These are phyloP conservation scores for Sander lucioperca DNA, from an alignment of 2,113 vertebrate genomes.

Conservation along the genomic window DNA sequence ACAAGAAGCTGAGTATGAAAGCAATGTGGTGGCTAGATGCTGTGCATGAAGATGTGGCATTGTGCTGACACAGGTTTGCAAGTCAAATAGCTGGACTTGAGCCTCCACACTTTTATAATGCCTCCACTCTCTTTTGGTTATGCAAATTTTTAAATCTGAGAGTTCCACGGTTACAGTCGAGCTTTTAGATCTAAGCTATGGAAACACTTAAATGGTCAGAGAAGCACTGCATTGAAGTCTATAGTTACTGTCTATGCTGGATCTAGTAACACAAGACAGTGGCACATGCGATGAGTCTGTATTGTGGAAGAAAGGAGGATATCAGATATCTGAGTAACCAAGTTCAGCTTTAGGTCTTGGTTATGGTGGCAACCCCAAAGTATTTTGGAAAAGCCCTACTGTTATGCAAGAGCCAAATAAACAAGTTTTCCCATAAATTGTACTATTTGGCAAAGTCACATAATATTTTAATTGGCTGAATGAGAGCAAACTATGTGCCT, in stretches of 20 bases:
- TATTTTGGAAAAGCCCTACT: constrained; percentile 52
- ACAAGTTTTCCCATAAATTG: constrained; percentile 45
- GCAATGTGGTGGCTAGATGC: constrained; percentile 26
- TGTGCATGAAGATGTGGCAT: constrained; percentile 55
- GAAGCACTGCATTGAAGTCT: constrained; percentile 47
- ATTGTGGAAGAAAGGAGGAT: constrained; percentile 44
- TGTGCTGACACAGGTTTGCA: constrained; percentile 77
- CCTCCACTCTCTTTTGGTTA: constrained; percentile 73
- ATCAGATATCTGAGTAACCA: constrained; percentile 67
- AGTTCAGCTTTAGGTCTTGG: constrained; percentile 67
- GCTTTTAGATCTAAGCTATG: constrained; percentile 48
- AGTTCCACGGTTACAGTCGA: constrained; percentile 37
- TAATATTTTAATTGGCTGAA: constrained; percentile 57
- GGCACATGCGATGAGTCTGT: constrained; percentile 39
- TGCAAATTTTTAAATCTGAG: constrained; percentile 79
- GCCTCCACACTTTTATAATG: constrained; percentile 53
- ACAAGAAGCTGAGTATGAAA: constrained; percentile 37
- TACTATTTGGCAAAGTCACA: constrained; percentile 23
- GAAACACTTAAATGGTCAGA: constrained; percentile 57
- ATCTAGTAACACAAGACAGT: constrained; percentile 53
- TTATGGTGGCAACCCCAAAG: constrained; percentile 60
- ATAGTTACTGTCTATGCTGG: constrained; percentile 37
- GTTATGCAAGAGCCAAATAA: constrained; percentile 61
- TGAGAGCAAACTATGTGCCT: constrained; percentile 47
- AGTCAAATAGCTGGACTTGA: constrained; percentile 77